These are phyloP conservation scores for Harpegnathos saltator DNA, from an alignment of 1,140 invertebrate genomes.

Conservation along the genomic window DNA sequence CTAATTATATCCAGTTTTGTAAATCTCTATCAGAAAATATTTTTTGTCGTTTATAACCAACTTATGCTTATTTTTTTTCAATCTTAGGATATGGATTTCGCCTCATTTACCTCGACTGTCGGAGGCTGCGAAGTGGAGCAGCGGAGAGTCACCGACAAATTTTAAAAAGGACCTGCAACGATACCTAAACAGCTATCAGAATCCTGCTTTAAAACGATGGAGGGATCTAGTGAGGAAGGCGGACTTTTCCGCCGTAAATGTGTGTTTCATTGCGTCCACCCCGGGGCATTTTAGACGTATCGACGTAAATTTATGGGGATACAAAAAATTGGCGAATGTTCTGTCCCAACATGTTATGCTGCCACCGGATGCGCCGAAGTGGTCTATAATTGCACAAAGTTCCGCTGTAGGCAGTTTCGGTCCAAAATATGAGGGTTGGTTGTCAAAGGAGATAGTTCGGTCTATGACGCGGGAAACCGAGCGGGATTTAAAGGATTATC, in stretches of 20 bases:
- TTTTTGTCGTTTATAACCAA: no score
- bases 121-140: conserved; percentile 85
- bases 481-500: conserved; percentile 79
- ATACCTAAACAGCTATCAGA: conserved; percentile 92
- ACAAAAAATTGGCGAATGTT: conserved; percentile 89
- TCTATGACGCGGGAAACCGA: conserved; percentile 87
- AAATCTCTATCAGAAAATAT: background rate
- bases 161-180: conserved; percentile 94
- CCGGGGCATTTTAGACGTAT: conserved; percentile 88
- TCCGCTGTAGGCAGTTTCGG: conserved; percentile 96
- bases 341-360: conserved; percentile 88
- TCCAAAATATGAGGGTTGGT: conserved; percentile 89
- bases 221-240: conserved; percentile 90
- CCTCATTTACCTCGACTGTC: conserved; percentile 90
- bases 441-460: conserved; percentile 88
- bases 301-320: no score
- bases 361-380: conserved; percentile 86
- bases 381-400: conserved; percentile 93
- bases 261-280: conserved; percentile 93
- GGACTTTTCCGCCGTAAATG: conserved; percentile 93
- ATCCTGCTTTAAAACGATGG: conserved; percentile 90
- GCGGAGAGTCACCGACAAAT: conserved; percentile 93
- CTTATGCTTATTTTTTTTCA: conserved; percentile 42
- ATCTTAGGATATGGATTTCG: conserved; percentile 91
- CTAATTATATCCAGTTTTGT: no score